Conservation (phyloP, 2,888 invertebrate species). For the Monoplex corrugatus region DNA sequence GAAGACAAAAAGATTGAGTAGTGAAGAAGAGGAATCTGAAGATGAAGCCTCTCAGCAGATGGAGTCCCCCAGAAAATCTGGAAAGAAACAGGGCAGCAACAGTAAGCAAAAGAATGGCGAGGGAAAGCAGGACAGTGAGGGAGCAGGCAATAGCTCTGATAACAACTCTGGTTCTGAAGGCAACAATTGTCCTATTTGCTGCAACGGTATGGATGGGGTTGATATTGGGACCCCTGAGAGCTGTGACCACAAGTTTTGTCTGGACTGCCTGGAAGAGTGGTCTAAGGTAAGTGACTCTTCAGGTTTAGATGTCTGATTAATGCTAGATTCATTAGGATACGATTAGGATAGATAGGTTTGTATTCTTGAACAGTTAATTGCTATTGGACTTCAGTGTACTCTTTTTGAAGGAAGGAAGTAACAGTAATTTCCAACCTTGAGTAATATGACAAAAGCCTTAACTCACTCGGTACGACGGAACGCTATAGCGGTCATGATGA, state of each 20-base stretch:
- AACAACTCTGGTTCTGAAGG: too few relatives aligned
- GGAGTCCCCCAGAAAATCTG: background rate
- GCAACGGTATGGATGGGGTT: background rate
- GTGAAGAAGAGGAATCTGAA: constrained; percentile 63
- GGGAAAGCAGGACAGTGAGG: background rate
- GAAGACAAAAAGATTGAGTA: background rate
- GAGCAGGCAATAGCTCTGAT: too few relatives aligned
- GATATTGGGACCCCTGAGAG: constrained; percentile 92
- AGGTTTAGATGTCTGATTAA: too few relatives aligned
- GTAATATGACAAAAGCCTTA: too few relatives aligned
- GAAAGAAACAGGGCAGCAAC: background rate
- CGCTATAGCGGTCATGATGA: too few relatives aligned
- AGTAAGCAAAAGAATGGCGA: background rate
- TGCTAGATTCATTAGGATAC: too few relatives aligned
- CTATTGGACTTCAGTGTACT: too few relatives aligned
- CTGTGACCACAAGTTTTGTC: constrained; percentile 95
- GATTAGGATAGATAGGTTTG: too few relatives aligned
- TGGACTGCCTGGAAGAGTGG: constrained; percentile 95
- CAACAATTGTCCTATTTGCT: background rate
- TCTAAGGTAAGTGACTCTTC: constrained; percentile 87
- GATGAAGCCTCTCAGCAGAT: constrained; percentile 57
- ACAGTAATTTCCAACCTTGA: too few relatives aligned
- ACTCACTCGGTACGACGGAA: too few relatives aligned
- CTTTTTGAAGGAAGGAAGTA: too few relatives aligned
- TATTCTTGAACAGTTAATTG: too few relatives aligned